Conservation (phyloP, 2,797 vertebrate genomes). For the Myotis planiceps region DNA sequence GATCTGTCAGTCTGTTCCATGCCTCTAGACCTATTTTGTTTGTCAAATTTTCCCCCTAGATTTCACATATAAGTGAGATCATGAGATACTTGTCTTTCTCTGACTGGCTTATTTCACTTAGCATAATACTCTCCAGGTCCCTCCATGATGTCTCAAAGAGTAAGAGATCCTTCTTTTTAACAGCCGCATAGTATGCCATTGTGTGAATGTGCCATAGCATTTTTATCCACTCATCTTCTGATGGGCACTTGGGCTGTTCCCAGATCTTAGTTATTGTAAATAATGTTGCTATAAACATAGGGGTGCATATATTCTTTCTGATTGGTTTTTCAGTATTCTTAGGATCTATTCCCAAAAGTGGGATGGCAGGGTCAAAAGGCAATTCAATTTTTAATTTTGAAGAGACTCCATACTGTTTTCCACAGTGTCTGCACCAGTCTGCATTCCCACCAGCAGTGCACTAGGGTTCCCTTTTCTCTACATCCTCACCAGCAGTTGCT, state of each 20-base stretch:
- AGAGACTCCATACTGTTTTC: background rate
- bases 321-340: background rate
- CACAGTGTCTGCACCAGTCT: background rate
- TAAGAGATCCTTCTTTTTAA: background rate
- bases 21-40: background rate
- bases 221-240: background rate
- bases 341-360: background rate
- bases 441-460: background rate
- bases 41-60: background rate
- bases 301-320: background rate
- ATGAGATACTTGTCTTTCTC: background rate
- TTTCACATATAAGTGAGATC: background rate
- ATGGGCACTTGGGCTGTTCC: background rate
- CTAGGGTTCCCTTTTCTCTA: background rate
- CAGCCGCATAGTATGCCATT: background rate
- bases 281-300: background rate
- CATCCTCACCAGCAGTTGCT: background rate
- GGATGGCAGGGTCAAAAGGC: background rate
- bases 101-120: background rate
- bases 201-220: background rate
- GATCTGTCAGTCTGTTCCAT: background rate
- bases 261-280: background rate
- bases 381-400: background rate
- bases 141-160: background rate
- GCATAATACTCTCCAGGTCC: background rate